Percentiles rank a stretch among this genome's conserved stretches.
phyloP scores from a whole-genome alignment of 2,888 invertebrate genomes.

The Lepas anatifera region DNA sequence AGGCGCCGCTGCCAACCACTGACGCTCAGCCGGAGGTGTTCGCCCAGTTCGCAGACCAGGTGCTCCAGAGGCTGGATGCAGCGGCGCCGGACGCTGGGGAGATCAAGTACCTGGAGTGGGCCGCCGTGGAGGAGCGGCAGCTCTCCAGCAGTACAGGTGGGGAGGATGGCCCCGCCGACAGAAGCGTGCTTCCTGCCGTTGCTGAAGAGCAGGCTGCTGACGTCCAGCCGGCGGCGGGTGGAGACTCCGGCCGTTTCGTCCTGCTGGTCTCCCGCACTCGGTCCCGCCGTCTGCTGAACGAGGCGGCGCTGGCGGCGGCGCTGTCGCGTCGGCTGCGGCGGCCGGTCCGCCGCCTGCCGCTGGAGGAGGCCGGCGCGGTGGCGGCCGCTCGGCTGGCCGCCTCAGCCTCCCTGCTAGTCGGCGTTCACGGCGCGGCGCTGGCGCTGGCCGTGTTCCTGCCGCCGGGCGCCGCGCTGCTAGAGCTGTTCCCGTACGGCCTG shows the following conservation, averaged over 20 bases:
- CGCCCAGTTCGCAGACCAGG: background rate
- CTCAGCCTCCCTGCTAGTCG: conserved; percentile 32
- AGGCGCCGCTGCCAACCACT: conserved; percentile 30
- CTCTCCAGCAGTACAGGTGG: too few relatives aligned
- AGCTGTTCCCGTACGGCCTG: conserved; percentile 41
- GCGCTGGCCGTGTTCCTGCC: conserved; percentile 35
- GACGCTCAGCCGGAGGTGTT: background rate
- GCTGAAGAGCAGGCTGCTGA: too few relatives aligned
- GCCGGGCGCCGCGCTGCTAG: conserved; percentile 34
- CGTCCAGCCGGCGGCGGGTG: too few relatives aligned
- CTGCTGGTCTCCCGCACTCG: background rate
- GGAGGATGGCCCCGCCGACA: too few relatives aligned
- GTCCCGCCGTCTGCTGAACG: background rate
- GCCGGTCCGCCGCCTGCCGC: background rate
- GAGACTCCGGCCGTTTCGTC: background rate
- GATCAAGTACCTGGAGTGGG: too few relatives aligned
- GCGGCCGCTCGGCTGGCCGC: conserved; percentile 76
- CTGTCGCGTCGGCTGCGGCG: background rate
- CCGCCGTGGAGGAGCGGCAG: too few relatives aligned
- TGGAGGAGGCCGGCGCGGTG: conserved; percentile 64
- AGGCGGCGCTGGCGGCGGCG: background rate
- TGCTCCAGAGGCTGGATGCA: background rate
- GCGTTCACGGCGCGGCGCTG: conserved; percentile 39
- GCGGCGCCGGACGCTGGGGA: too few relatives aligned
- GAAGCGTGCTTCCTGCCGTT: too few relatives aligned